Evolutionary conservation across 2,888 invertebrate genomes (phyloP), one percentile per base, ranked within the genome.

Genomic region (Uloborus plumipes): DNA sequence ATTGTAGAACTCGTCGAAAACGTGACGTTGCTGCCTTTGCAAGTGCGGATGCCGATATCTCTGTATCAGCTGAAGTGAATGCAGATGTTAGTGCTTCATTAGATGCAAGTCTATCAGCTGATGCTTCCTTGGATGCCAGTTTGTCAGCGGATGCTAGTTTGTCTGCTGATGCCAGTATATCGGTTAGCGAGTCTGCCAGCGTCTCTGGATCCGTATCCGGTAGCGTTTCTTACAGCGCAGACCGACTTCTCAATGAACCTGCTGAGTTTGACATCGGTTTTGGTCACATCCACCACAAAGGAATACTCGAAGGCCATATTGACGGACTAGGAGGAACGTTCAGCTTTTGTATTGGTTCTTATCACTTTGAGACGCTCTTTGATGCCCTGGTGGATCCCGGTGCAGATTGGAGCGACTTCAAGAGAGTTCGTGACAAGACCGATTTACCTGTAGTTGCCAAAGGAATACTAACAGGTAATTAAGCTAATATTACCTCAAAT

Each of bases 401-500:
- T 26, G 61, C 61, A 22, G 16, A 20, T 13, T 61, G 61, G 61
- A 61, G 22, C 6, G 61, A 61, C 15, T 61, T 61, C 26, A 61
- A 61, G 22, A 18, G 22, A 18, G 22, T 61, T 26, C 7, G 61
- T 2, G 61, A 61, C 61, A 18, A 22, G 7, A 61, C 61, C 9
- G 61, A 61, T 22, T 61, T 61, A 22, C 61, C 61, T 1, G 22
- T 61, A 0, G 61, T 61, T 22, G 61, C 61, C 9, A 61, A 61
- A 26, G 61, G 61, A 22, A 61, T 61, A 22, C 26, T 61, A 2
- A 61, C 61, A 14, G 61, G 61, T 61, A 61, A 0, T 20, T 61
- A 18, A 11, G 11, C 16, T 22, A 4, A 3, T 55, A 55, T 1
- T 55, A 9, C 16, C 9, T 11, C 9, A 11, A 39, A 39, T 39